phyloP scores from a whole-genome alignment of 2,797 vertebrate species.

The Odontamblyopus lacepedii region DNA sequence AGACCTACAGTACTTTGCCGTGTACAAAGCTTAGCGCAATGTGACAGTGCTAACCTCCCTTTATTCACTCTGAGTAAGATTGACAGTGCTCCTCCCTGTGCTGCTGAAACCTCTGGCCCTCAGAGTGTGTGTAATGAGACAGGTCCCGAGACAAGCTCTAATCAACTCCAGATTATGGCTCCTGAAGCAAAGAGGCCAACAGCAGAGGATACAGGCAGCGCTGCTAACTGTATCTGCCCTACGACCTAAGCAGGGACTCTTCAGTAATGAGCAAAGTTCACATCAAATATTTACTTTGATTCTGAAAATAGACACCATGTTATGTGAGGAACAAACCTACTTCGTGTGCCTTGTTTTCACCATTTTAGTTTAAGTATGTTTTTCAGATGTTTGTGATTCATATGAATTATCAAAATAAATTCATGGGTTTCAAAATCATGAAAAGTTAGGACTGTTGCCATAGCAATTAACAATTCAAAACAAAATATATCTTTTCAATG shows the following conservation, averaged over 20 bases:
- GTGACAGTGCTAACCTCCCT: constrained; percentile 30
- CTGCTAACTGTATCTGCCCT: constrained; percentile 36
- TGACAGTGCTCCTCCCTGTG: constrained; percentile 71
- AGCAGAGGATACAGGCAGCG: constrained; percentile 41
- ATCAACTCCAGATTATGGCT: constrained; percentile 69
- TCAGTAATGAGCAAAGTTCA: constrained; percentile 35
- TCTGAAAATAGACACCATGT: not conserved
- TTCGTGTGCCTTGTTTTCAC: not conserved
- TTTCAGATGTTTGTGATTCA: not conserved
- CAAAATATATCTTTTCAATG: too few species aligned
- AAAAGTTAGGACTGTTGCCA: too few species aligned
- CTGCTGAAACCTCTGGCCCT: constrained; percentile 63
- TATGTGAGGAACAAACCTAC: not conserved
- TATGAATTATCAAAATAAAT: not conserved
- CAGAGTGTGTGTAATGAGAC: constrained; percentile 70
- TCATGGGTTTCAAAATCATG: too few species aligned
- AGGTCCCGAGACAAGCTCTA: constrained; percentile 63
- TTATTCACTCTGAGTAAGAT: constrained; percentile 60
- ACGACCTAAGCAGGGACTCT: constrained; percentile 26
- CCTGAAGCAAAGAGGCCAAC: constrained; percentile 46
- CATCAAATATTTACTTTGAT: constrained; percentile 15
- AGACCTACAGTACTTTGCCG: not conserved
- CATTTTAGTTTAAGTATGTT: not conserved
- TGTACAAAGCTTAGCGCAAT: not conserved
- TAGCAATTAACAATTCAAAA: too few species aligned